These are phyloP conservation scores for Tiaroga cobitis DNA, from an alignment of 2,797 vertebrate genomes.

Conservation along the genomic window DNA sequence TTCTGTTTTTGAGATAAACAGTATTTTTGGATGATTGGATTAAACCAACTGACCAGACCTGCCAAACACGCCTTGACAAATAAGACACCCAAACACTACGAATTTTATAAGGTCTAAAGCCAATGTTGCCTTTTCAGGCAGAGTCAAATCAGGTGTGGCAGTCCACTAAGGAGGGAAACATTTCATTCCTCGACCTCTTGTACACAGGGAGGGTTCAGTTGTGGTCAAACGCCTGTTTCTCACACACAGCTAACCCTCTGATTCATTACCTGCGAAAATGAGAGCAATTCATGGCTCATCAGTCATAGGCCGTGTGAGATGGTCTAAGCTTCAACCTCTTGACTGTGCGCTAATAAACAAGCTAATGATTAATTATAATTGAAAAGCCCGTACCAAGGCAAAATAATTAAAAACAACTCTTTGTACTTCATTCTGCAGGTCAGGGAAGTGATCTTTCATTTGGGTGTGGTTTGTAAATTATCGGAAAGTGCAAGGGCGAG, in stretches of 20 bases:
- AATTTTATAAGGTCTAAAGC: slow-evolving; percentile 17
- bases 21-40: neutral
- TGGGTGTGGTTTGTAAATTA: neutral
- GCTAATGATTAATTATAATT: slow-evolving; percentile 79
- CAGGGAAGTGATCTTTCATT: slow-evolving; percentile 59
- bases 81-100: neutral
- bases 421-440: slow-evolving; percentile 8
- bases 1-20: neutral
- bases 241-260: slow-evolving; percentile 63
- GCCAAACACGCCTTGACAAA: slow-evolving; percentile 9
- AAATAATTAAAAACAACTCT: slow-evolving; percentile 77
- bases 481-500: slow-evolving; percentile 5
- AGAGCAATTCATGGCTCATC: slow-evolving; percentile 74
- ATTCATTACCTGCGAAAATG: slow-evolving; percentile 75
- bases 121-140: slow-evolving; percentile 26
- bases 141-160: slow-evolving; percentile 42
- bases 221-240: slow-evolving; percentile 45
- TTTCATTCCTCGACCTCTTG: slow-evolving; percentile 31
- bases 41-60: neutral
- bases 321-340: slow-evolving; percentile 66
- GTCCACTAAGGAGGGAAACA: slow-evolving; percentile 38
- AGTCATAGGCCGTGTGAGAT: slow-evolving; percentile 61
- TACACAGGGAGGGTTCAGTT: slow-evolving; percentile 24
- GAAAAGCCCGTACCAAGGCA: slow-evolving; percentile 68
- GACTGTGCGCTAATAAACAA: slow-evolving; percentile 75